Conservation (phyloP, 2,797 vertebrate species). For the Danionella dracula region DNA sequence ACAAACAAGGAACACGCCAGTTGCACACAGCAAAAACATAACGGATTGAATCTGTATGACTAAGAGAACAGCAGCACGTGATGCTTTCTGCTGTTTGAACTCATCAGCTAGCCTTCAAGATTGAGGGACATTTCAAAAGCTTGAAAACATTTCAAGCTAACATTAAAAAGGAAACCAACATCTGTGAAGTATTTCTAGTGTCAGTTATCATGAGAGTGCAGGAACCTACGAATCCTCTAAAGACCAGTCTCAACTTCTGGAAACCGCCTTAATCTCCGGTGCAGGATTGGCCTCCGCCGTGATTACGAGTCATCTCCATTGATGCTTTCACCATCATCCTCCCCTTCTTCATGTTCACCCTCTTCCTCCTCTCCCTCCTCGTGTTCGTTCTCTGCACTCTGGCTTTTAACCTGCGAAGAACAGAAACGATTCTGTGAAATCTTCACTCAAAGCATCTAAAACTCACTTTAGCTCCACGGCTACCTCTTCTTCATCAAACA, state of each 20-base stretch:
- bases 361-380: constrained; percentile 44
- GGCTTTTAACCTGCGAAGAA: constrained; percentile 64
- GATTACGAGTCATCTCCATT: constrained; percentile 83
- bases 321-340: constrained; percentile 81
- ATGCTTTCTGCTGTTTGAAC: not conserved
- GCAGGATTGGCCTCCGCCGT: constrained; percentile 20
- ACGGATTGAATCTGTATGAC: not conserved
- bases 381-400: constrained; percentile 63
- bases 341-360: constrained; percentile 71
- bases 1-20: not conserved
- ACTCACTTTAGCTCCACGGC: constrained; percentile 46
- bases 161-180: constrained; percentile 28
- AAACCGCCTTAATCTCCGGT: constrained; percentile 39
- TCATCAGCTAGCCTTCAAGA: not conserved
- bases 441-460: too few species aligned
- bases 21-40: not conserved
- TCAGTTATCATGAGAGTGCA: not conserved
- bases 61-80: not conserved
- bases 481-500: constrained; percentile 68
- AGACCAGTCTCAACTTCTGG: constrained; percentile 53
- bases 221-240: not conserved
- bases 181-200: not conserved
- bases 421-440: too few species aligned
- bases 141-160: constrained; percentile 24
- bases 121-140: constrained; percentile 19